These are phyloP conservation scores for Oncorhynchus gorbuscha DNA, from an alignment of 2,113 vertebrate genomes.

Conservation along the genomic window DNA sequence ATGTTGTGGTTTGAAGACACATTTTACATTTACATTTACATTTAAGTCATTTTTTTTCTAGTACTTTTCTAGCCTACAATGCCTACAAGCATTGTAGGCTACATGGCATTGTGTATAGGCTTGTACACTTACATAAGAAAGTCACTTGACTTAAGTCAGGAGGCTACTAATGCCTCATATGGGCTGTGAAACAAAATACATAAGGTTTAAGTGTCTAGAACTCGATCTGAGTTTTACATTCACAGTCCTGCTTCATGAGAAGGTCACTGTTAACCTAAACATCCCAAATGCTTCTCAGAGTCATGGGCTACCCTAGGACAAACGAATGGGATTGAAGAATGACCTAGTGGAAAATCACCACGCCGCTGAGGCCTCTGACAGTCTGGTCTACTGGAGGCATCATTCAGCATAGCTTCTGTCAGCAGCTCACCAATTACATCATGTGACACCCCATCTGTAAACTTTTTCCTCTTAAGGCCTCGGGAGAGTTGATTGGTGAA, in stretches of 20 bases:
- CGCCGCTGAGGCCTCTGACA: not conserved
- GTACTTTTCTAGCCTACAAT: no score
- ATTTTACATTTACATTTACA: no score
- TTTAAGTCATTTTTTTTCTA: no score
- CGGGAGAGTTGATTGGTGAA: slow-evolving; percentile 3
- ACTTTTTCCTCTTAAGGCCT: slow-evolving; percentile 29
- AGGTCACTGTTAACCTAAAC: not conserved
- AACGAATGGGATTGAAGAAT: not conserved
- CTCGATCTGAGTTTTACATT: not conserved
- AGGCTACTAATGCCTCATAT: not conserved
- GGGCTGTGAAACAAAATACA: not conserved
- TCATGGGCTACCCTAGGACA: not conserved
- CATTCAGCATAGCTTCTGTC: slow-evolving; percentile 41
- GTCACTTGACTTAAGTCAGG: not conserved
- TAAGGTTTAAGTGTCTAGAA: not conserved
- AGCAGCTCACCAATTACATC: slow-evolving; percentile 25
- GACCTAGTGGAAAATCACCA: slow-evolving; percentile 46
- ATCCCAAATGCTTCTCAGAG: not conserved
- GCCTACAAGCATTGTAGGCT: no score
- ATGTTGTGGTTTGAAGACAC: no score
- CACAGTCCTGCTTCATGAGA: not conserved
- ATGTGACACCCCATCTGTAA: slow-evolving; percentile 11
- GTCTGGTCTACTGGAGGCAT: not conserved
- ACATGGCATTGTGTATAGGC: no score
- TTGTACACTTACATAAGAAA: not conserved